phyloP scores from a whole-genome alignment of 1,140 invertebrate genomes.

The Bactericera cockerelli region DNA sequence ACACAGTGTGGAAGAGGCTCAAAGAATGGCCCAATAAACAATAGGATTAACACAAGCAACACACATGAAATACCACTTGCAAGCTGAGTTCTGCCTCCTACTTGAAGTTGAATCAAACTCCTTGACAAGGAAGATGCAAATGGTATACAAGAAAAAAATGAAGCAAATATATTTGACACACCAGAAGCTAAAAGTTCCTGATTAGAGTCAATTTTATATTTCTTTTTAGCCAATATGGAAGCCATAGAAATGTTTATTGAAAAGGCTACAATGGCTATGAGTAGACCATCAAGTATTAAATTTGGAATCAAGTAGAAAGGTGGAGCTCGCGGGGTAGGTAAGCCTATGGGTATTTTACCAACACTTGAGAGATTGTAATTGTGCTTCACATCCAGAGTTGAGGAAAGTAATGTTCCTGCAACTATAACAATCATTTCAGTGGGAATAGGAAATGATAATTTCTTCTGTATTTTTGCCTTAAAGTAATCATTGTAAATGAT shows the following conservation, averaged over 20 bases:
- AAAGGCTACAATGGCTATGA: constrained; percentile 78
- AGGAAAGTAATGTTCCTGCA: constrained; percentile 51
- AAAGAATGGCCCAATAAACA: constrained; percentile 75
- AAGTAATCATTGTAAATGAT: constrained; percentile 30
- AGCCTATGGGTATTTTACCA: constrained; percentile 24
- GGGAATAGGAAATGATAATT: constrained; percentile 37
- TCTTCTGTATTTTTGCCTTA: constrained; percentile 55
- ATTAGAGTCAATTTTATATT: constrained; percentile 76
- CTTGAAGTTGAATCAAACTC: constrained; percentile 63
- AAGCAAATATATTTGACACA: constrained; percentile 57
- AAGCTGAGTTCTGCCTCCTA: constrained; percentile 63
- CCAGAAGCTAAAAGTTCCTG: constrained; percentile 75
- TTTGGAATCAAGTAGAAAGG: constrained; percentile 36
- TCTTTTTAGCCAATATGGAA: constrained; percentile 75
- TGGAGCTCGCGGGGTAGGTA: constrained; percentile 40
- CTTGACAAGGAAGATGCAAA: constrained; percentile 67
- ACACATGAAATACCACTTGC: constrained; percentile 53
- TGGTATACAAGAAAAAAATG: constrained; percentile 73
- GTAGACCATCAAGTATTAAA: constrained; percentile 43
- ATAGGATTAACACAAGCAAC: constrained; percentile 53
- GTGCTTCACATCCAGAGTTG: constrained; percentile 12
- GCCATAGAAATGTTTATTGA: constrained; percentile 86
- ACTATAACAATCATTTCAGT: constrained; percentile 71
- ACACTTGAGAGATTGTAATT: constrained; percentile 14
- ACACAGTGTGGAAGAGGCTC: constrained; percentile 58